Evolutionary conservation across 2,888 invertebrate species (phyloP).

Genomic region (Pocota personata): DNA sequence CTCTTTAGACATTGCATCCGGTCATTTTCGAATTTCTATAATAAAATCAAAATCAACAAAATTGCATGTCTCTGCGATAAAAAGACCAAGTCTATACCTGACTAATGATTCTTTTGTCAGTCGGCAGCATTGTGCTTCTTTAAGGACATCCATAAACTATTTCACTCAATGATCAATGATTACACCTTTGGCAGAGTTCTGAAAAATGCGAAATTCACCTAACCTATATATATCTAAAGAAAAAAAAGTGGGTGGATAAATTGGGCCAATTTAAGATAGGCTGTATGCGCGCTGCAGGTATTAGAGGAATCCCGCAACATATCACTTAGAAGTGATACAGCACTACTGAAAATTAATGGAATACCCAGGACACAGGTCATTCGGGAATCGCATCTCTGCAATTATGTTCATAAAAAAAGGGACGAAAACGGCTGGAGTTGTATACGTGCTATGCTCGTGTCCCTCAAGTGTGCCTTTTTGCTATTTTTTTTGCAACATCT

Average conservation of each 20-base stretch:
- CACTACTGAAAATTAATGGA: constrained; percentile 72
- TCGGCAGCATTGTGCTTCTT: constrained; percentile 19
- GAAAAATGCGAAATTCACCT: constrained; percentile 48
- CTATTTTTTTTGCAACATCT: constrained; percentile 24
- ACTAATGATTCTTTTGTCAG: constrained; percentile 35
- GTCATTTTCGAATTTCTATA: constrained; percentile 10
- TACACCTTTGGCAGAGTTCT: constrained; percentile 47
- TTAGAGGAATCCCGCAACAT: constrained; percentile 37
- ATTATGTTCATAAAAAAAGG: constrained; percentile 55
- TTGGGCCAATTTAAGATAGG: constrained; percentile 67
- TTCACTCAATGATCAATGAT: constrained; percentile 66
- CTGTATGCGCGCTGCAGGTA: constrained; percentile 42
- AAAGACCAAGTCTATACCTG: neutral
- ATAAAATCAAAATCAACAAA: constrained; percentile 29
- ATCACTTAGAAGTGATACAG: constrained; percentile 69
- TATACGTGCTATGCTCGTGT: constrained; percentile 66
- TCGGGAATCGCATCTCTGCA: constrained; percentile 37
- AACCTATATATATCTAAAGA: neutral
- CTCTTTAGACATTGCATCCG: constrained; percentile 2
- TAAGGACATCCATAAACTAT: constrained; percentile 63
- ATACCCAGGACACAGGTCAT: constrained; percentile 61
- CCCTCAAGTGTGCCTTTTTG: constrained; percentile 46
- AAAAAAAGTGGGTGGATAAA: constrained; percentile 70
- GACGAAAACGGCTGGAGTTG: constrained; percentile 20
- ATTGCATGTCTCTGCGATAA: constrained; percentile 23